Percentiles rank a stretch among this genome's conserved stretches.
These are phyloP conservation scores for Amblyornis subalaris DNA, from an alignment of 2,113 vertebrate species.

Conservation along the genomic window DNA sequence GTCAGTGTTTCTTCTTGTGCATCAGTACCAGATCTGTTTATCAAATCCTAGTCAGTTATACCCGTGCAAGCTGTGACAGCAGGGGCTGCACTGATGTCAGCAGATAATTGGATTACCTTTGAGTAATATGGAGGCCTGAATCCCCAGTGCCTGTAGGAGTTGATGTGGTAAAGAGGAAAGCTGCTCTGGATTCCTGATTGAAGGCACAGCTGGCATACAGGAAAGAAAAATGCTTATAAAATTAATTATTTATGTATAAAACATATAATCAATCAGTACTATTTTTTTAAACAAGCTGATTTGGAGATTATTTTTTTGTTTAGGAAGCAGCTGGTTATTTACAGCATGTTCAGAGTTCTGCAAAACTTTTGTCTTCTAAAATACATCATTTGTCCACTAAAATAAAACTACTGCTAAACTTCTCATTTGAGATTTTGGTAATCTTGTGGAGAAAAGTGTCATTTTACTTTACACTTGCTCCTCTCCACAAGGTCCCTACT, in stretches of 20 bases:
- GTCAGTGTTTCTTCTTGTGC: not conserved
- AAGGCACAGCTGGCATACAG: not conserved
- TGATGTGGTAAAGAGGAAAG: not conserved
- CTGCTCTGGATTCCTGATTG: not conserved
- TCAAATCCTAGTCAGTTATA: not conserved
- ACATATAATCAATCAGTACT: not conserved
- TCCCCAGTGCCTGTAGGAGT: not conserved
- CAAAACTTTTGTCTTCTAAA: not conserved
- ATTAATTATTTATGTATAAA: not conserved
- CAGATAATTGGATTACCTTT: constrained; percentile 14
- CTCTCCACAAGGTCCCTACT: not conserved
- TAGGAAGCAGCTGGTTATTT: not conserved
- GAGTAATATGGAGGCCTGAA: not conserved
- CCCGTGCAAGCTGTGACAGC: not conserved
- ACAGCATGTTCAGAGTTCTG: not conserved
- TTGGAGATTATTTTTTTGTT: not conserved
- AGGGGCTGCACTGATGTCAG: constrained; percentile 5
- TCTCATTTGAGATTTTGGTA: not conserved
- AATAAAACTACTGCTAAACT: not conserved
- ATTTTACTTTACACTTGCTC: not conserved
- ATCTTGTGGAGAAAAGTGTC: not conserved
- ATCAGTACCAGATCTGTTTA: not conserved
- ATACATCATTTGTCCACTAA: not conserved
- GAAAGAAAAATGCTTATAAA: not conserved
- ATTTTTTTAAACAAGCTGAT: not conserved